phyloP scores from a whole-genome alignment of 2,888 invertebrate species.

The Nephrocerus scutellatus region DNA sequence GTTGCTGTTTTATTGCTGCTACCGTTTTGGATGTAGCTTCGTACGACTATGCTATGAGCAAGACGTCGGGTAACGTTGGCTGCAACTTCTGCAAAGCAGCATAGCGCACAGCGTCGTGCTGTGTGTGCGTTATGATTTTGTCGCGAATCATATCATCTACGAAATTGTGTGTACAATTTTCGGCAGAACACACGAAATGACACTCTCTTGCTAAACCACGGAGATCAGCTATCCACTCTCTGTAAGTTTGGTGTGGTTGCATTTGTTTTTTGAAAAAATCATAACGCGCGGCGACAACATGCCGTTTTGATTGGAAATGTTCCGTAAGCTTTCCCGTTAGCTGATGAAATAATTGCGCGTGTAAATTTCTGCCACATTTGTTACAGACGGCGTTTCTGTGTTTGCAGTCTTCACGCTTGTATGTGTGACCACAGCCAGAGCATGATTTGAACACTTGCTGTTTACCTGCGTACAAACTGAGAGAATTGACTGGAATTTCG shows the following conservation, averaged over 20 bases:
- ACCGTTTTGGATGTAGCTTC: conserved; percentile 20
- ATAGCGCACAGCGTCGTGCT: conserved; percentile 19
- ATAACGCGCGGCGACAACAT: conserved; percentile 18
- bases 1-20: conserved; percentile 14
- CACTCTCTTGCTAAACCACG: conserved; percentile 20
- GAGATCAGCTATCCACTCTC: conserved; percentile 21
- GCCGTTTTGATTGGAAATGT: conserved; percentile 17
- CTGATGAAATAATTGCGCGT: conserved; percentile 8
- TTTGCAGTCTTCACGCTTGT: no score
- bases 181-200: conserved; percentile 16
- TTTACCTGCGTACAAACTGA: no score
- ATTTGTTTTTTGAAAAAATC: conserved; percentile 18
- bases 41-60: conserved; percentile 18
- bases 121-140: conserved; percentile 18
- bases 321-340: conserved; percentile 17
- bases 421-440: no score
- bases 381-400: no score
- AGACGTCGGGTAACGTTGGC: conserved; percentile 17
- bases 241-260: conserved; percentile 17
- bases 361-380: no score
- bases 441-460: no score
- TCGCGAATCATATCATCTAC: conserved; percentile 22
- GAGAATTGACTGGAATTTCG: no score
- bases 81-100: conserved; percentile 20
- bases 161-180: conserved; percentile 13